These are phyloP conservation scores for Leucoraja erinaceus DNA, from an alignment of 2,113 vertebrate genomes.

Conservation along the genomic window DNA sequence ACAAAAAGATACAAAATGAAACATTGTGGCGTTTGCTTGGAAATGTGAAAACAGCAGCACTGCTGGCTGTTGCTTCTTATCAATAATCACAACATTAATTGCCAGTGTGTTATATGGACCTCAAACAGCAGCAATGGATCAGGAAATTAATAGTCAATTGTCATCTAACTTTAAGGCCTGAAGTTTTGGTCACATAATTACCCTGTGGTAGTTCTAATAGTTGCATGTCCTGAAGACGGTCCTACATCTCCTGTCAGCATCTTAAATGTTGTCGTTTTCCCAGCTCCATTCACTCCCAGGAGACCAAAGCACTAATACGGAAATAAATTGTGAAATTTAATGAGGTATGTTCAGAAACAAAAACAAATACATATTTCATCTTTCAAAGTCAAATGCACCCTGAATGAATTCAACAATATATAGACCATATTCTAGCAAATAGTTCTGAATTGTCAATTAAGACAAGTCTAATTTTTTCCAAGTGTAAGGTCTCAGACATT, in stretches of 20 bases:
- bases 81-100: background rate
- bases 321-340: background rate
- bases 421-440: no score
- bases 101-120: background rate
- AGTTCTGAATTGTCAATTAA: no score
- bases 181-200: conserved; percentile 45
- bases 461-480: no score
- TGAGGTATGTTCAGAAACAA: background rate
- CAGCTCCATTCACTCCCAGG: conserved; percentile 81
- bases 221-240: conserved; percentile 50
- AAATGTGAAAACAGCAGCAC: background rate
- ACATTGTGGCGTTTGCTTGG: background rate
- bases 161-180: background rate
- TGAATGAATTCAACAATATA: background rate
- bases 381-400: background rate
- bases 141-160: background rate
- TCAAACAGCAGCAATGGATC: background rate
- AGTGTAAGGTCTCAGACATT: no score
- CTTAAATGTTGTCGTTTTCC: conserved; percentile 83
- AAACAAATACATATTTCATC: background rate
- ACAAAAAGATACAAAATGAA: background rate
- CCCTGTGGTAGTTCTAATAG: conserved; percentile 52
- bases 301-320: conserved; percentile 73
- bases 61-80: background rate
- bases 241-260: conserved; percentile 75